Conservation (phyloP, 2,797 vertebrate genomes). For the Eulemur albifrons region DNA sequence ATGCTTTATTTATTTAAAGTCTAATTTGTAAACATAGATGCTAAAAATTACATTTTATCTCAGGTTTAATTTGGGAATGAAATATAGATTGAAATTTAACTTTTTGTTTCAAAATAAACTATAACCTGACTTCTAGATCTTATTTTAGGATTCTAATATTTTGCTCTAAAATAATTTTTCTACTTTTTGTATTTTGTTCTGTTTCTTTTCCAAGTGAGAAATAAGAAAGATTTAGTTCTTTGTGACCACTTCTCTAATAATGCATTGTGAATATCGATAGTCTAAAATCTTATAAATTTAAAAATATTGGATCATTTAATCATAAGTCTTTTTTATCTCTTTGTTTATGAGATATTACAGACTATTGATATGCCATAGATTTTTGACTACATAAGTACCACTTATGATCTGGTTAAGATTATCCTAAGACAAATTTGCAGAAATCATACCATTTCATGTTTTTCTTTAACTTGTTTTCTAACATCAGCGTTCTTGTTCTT, state of each 20-base stretch:
- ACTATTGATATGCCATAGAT: neutral
- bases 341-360: neutral
- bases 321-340: neutral
- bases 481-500: neutral
- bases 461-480: neutral
- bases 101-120: neutral
- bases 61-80: neutral
- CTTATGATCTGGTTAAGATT: neutral
- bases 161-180: neutral
- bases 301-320: neutral
- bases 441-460: neutral
- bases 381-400: neutral
- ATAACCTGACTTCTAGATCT: neutral
- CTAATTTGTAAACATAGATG: neutral
- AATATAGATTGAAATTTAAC: neutral
- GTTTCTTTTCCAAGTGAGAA: neutral
- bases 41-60: neutral
- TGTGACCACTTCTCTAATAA: neutral
- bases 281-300: neutral
- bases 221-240: neutral
- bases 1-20: constrained; percentile 1
- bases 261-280: neutral
- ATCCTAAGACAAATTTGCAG: neutral
- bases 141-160: neutral
- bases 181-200: neutral